phyloP scores from a whole-genome alignment of 2,888 invertebrate genomes.

The Lutraria lutraria region DNA sequence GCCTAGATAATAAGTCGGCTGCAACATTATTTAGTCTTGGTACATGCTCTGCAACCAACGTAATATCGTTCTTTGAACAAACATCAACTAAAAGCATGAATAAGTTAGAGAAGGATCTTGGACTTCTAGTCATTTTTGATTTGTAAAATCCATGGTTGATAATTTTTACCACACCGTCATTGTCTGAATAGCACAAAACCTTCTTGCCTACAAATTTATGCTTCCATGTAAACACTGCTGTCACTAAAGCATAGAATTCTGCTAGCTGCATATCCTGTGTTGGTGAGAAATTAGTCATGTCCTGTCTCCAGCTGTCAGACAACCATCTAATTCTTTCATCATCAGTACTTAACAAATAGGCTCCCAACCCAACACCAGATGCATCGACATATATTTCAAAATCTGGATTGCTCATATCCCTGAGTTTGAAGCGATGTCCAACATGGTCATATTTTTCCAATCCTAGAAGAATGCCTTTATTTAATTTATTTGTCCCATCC shows the following conservation, averaged over 20 bases:
- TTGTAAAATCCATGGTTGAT: constrained; percentile 65
- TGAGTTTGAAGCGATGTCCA: not conserved
- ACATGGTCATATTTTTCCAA: constrained; percentile 18
- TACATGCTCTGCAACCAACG: constrained; percentile 65
- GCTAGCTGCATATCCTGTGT: constrained; percentile 47
- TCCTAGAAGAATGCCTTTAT: constrained; percentile 19
- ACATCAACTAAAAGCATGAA: constrained; percentile 62
- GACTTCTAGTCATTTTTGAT: constrained; percentile 2
- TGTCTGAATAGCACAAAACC: constrained; percentile 73
- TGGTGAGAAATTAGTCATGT: constrained; percentile 36
- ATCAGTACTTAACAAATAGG: constrained; percentile 69
- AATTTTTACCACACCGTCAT: constrained; percentile 52
- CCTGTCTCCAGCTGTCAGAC: constrained; percentile 65
- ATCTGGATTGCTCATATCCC: constrained; percentile 62
- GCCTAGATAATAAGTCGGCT: constrained; percentile 73
- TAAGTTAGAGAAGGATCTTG: constrained; percentile 34
- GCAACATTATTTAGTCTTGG: constrained; percentile 69
- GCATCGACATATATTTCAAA: constrained; percentile 76
- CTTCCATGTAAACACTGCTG: constrained; percentile 78
- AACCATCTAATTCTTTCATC: constrained; percentile 68
- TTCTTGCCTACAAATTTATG: constrained; percentile 73
- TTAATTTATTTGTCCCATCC: constrained; percentile 48
- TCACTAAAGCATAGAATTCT: constrained; percentile 75
- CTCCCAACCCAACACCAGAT: constrained; percentile 73
- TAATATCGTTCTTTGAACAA: constrained; percentile 67